Evolutionary conservation across 2,797 vertebrate species (phyloP).

Genomic region (Poeciliopsis presidionis): DNA sequence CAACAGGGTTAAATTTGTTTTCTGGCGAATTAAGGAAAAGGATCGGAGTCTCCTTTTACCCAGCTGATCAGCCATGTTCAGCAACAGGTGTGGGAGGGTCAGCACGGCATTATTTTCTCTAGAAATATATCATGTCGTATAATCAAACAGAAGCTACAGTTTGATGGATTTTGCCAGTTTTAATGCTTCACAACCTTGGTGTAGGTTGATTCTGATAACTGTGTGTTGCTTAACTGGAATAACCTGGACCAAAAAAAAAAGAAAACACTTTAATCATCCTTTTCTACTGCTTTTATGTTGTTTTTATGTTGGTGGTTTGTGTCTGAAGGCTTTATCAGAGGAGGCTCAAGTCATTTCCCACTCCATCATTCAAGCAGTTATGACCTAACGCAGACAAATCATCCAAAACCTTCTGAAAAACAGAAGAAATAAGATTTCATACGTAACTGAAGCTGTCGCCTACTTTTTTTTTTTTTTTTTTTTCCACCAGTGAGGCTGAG

Average conservation of each 20-base stretch:
- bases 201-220: background rate
- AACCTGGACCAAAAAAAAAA: background rate
- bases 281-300: background rate
- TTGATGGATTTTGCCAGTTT: background rate
- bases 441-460: background rate
- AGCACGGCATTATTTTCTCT: background rate
- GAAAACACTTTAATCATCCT: background rate
- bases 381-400: background rate
- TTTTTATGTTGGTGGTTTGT: background rate
- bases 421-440: too few relatives aligned
- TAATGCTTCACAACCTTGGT: background rate
- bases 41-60: background rate
- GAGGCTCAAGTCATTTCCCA: background rate
- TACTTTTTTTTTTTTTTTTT: background rate
- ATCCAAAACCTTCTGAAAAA: background rate
- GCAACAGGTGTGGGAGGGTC: background rate
- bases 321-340: background rate
- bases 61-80: background rate
- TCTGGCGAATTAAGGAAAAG: background rate
- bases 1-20: background rate
- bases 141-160: background rate
- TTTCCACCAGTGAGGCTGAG: conserved; percentile 4
- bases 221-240: background rate
- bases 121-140: background rate
- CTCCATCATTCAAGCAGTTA: background rate